phyloP scores from a whole-genome alignment of 1,140 invertebrate genomes.

The Periplaneta americana region DNA sequence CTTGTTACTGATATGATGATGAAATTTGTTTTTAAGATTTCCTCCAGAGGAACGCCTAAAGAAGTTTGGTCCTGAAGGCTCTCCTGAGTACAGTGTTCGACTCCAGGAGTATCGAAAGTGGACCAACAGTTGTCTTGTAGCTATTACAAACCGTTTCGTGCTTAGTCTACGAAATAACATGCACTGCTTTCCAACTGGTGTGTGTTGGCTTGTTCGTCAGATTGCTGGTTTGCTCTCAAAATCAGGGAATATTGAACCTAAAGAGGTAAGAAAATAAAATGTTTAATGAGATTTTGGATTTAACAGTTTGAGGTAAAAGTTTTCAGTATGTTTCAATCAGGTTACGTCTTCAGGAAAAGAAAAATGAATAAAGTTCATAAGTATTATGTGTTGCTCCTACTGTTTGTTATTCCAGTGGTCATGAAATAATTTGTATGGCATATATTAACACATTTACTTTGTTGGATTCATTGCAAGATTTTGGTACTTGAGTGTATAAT shows the following conservation, averaged over 20 bases:
- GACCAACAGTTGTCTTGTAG: conserved; percentile 75
- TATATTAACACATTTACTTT: no score
- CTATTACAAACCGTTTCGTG: conserved; percentile 78
- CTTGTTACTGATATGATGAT: no score
- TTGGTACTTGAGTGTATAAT: no score
- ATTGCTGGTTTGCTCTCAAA: conserved; percentile 65
- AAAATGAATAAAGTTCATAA: no score
- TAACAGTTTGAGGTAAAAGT: neutral
- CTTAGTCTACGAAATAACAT: conserved; percentile 79
- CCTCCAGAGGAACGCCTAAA: conserved; percentile 59
- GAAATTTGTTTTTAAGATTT: conserved; percentile 44
- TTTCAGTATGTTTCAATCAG: no score
- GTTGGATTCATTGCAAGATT: no score
- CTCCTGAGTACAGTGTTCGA: conserved; percentile 61
- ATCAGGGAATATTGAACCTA: conserved; percentile 50
- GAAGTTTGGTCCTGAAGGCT: conserved; percentile 74
- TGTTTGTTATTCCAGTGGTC: no score
- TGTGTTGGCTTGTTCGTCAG: conserved; percentile 71
- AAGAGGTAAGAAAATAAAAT: conserved; percentile 51
- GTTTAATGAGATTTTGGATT: neutral
- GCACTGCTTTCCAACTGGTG: conserved; percentile 84
- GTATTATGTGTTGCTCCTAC: no score
- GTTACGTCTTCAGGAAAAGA: no score
- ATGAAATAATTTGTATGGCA: no score
- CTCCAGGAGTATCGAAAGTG: conserved; percentile 68